Evolutionary conservation across 2,797 vertebrate species (phyloP), one percentile per base, ranked within the genome.

Genomic region (Ciconia nigra): DNA sequence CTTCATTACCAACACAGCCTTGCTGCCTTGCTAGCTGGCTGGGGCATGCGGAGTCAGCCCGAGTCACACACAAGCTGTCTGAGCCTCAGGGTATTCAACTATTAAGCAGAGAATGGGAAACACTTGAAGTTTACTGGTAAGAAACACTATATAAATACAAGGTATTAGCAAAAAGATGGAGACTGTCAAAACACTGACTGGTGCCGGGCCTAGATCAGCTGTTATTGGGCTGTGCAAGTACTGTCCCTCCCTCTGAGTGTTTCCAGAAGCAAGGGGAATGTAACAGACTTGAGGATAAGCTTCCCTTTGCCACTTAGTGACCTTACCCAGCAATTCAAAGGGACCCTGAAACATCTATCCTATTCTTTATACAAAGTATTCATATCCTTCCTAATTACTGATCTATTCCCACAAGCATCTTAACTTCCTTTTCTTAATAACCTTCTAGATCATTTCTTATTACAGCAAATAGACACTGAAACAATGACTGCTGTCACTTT

Each of bases 351-450:
- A 91, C 76, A 61, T 77, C 93, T 85, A 22, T 83, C 87, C 83
- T 79, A 49, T 89, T 97, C 86, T 92, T 92, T 67, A 51, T 26
- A 67, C 42, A 67, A 95, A 81, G 51, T 74, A 37, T 92, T 87
- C 81, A 91, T 74, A 95, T 89, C 90, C 93, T 97, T 97, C 94
- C 94, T 95, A 89, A 87, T 95, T 92, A 93, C 78, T 29, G 47
- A 78, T 80, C 80, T 96, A 93, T 92, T 96, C 84, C 80, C 83
- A 82, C 24, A 90, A 90, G 96, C 47, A 10, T 66, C 37, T 85
- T 92, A 83, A 90, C 88, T 96, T 97, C 95, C 95, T 93, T 93
- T 93, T 87, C 67, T 96, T 83, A 92, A 90, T 83, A 93, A 80
- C 92, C 59, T 70, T 78, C 71, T 73, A 77, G 67, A 90, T 73